These are phyloP conservation scores for Formica aserva DNA, from an alignment of 2,888 invertebrate genomes.

Conservation along the genomic window DNA sequence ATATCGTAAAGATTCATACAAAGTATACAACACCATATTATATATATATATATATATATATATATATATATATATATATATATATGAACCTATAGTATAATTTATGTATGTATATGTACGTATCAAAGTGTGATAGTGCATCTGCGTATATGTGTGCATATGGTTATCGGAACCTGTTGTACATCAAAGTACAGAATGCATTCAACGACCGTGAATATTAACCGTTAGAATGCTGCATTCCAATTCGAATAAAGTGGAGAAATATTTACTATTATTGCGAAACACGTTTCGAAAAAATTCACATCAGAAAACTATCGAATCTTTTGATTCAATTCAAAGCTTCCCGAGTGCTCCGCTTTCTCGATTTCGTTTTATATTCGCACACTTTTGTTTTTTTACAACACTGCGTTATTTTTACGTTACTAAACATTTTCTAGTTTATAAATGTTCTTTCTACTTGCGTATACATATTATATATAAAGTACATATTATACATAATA, in stretches of 20 bases:
- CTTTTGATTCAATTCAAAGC: background rate
- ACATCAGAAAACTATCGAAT: background rate
- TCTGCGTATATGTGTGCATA: too few species aligned
- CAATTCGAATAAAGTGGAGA: background rate
- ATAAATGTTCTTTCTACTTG: background rate
- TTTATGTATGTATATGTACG: background rate
- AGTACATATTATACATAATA: too few species aligned
- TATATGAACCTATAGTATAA: background rate
- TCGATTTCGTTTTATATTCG: background rate
- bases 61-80: too few species aligned
- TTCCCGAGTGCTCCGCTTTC: background rate
- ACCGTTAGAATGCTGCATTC: constrained; percentile 62
- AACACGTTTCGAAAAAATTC: background rate
- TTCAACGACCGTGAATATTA: constrained; percentile 54
- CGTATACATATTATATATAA: background rate
- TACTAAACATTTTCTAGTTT: background rate
- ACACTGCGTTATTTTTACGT: background rate
- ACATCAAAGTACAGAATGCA: background rate
- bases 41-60: too few species aligned
- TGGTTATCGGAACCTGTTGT: constrained; percentile 40
- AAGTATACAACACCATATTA: too few species aligned
- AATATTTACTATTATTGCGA: background rate
- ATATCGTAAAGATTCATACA: too few species aligned
- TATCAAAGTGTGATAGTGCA: constrained; percentile 21
- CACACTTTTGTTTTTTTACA: background rate